phyloP scores from a whole-genome alignment of 64 coral and sea anemone species.

The Pocillopora damicornis region DNA sequence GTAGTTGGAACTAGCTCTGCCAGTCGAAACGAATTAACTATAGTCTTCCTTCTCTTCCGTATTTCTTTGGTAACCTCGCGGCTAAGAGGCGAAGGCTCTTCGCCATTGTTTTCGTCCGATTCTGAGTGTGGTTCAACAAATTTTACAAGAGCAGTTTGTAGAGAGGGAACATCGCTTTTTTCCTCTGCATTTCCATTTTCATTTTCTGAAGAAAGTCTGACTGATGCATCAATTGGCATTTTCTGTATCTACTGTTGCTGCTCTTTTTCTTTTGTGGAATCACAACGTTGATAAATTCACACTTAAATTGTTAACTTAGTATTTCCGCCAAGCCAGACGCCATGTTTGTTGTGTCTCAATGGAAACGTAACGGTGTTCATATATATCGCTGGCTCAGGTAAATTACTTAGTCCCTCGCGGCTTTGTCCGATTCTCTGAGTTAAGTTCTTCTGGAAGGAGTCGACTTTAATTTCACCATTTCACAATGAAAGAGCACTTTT shows the following conservation, averaged over 20 bases:
- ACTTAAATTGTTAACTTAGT: neutral
- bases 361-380: slow-evolving; percentile 16
- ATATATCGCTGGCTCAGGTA: slow-evolving; percentile 24
- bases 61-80: slow-evolving; percentile 70
- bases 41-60: slow-evolving; percentile 67
- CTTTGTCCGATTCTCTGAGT: no score
- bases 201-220: neutral
- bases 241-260: neutral
- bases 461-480: no score
- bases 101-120: slow-evolving; percentile 28
- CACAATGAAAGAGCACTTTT: no score
- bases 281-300: neutral
- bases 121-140: neutral
- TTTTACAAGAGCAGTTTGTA: neutral
- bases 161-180: neutral
- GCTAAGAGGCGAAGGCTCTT: slow-evolving; percentile 27
- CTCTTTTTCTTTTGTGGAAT: neutral
- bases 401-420: neutral
- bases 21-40: slow-evolving; percentile 84
- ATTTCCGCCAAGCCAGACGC: neutral
- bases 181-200: neutral
- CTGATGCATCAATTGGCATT: slow-evolving; percentile 19
- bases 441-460: no score
- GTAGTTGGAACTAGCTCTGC: slow-evolving; percentile 76
- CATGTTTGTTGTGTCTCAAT: slow-evolving; percentile 24